These are phyloP conservation scores for Australoheros scitulus DNA, from an alignment of 2,113 vertebrate genomes.

Conservation along the genomic window DNA sequence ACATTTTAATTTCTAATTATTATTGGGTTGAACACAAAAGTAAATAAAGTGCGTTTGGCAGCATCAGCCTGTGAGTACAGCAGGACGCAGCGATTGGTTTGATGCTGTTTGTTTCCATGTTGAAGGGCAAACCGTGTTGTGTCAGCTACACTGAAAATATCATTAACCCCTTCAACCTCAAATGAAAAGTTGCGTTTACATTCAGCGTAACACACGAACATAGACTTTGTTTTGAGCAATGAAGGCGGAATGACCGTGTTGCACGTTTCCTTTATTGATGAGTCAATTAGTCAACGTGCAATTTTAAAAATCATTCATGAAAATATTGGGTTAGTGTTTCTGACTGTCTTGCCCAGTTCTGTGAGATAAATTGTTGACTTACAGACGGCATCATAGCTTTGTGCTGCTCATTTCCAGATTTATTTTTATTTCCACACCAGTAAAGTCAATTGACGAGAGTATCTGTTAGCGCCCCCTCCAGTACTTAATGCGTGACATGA, in stretches of 20 bases:
- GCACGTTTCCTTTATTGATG: neutral
- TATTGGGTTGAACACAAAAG: neutral
- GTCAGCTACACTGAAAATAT: neutral
- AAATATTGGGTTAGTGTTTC: neutral
- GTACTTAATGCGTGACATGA: neutral
- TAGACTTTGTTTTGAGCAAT: neutral
- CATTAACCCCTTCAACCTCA: neutral
- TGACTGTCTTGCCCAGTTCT: neutral
- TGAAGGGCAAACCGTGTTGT: too few species aligned
- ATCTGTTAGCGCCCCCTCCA: neutral
- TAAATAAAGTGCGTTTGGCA: neutral
- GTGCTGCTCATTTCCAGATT: too few species aligned
- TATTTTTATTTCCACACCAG: too few species aligned
- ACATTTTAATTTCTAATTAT: rapidly evolving
- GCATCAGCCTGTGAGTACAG: neutral
- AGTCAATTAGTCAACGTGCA: neutral
- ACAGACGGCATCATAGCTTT: neutral
- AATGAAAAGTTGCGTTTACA: neutral
- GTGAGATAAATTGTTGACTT: neutral
- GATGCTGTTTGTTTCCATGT: neutral
- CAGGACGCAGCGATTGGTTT: neutral
- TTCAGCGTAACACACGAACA: neutral
- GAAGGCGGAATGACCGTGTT: neutral
- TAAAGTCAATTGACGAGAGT: neutral
- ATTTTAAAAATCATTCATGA: neutral